phyloP scores from a whole-genome alignment of 2,888 invertebrate genomes.

The Rhingia rostrata region DNA sequence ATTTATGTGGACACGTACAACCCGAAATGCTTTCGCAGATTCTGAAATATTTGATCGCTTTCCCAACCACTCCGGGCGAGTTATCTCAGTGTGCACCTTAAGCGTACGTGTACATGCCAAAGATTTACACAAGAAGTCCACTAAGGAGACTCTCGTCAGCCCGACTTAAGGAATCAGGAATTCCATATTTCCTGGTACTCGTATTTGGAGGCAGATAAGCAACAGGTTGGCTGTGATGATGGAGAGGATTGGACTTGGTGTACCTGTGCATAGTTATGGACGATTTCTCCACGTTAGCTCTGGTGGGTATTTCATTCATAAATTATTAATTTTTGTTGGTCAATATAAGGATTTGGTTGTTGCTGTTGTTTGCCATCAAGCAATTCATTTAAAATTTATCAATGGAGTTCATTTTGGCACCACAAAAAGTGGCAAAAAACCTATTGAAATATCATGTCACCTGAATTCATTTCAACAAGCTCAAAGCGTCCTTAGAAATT shows the following conservation, averaged over 20 bases:
- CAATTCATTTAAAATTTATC: conserved; percentile 34
- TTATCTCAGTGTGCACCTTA: conserved; percentile 42
- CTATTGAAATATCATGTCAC: no score
- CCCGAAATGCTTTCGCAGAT: conserved; percentile 60
- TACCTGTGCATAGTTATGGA: no score
- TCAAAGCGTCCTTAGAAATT: no score
- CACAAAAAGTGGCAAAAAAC: no score
- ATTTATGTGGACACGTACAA: conserved; percentile 67
- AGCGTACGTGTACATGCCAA: conserved; percentile 49
- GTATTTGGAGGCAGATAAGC: conserved; percentile 25
- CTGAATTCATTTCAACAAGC: no score
- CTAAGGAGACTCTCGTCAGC: conserved; percentile 28
- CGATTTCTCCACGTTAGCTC: not conserved
- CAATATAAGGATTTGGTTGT: conserved; percentile 22
- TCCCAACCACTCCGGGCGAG: not conserved
- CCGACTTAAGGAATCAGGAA: conserved; percentile 24
- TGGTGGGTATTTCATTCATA: conserved; percentile 17
- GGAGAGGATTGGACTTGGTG: not conserved
- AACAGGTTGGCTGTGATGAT: conserved; percentile 41
- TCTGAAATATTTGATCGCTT: conserved; percentile 67
- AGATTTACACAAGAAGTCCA: conserved; percentile 49
- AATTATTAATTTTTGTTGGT: conserved; percentile 36
- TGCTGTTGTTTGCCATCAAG: conserved; percentile 1
- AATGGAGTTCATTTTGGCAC: no score
- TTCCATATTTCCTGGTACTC: conserved; percentile 27